These are phyloP conservation scores for Hyperoodon ampullatus DNA, from an alignment of 2,113 vertebrate genomes.

Conservation along the genomic window DNA sequence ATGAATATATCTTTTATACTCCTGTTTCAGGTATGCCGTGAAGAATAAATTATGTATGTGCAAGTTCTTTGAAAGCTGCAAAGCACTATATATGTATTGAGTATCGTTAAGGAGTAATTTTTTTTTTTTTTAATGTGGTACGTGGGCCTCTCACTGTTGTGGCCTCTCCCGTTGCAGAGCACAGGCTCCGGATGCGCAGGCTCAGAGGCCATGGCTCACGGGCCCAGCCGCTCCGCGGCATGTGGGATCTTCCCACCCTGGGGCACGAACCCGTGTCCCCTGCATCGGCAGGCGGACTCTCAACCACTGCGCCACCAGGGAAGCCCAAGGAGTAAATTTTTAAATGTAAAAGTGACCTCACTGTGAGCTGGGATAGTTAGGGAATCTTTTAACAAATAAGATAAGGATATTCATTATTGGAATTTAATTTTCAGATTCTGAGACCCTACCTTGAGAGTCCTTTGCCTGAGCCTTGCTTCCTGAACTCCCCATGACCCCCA, in stretches of 20 bases:
- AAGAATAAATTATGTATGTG: background rate
- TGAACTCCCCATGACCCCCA: background rate
- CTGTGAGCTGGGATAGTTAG: background rate
- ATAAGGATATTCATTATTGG: conserved; percentile 1
- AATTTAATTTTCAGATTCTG: background rate
- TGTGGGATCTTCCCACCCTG: no score
- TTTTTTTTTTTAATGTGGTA: background rate
- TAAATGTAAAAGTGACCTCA: background rate
- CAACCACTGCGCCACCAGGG: no score
- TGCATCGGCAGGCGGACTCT: no score
- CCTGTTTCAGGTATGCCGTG: background rate
- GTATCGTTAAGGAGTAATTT: background rate
- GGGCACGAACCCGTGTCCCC: no score
- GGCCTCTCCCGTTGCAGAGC: no score
- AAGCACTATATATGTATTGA: background rate
- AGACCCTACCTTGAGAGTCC: conserved; percentile 10
- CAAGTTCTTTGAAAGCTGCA: background rate
- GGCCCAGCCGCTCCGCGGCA: no score
- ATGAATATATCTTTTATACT: background rate
- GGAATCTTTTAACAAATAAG: background rate
- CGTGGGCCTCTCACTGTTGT: no score
- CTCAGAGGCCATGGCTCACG: no score
- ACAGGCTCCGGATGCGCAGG: no score
- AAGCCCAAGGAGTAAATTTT: background rate
- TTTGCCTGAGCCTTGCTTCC: background rate